Percentiles rank a stretch among this genome's conserved stretches.
phyloP scores from a whole-genome alignment of 2,113 vertebrate genomes.

The Lates calcarifer region DNA sequence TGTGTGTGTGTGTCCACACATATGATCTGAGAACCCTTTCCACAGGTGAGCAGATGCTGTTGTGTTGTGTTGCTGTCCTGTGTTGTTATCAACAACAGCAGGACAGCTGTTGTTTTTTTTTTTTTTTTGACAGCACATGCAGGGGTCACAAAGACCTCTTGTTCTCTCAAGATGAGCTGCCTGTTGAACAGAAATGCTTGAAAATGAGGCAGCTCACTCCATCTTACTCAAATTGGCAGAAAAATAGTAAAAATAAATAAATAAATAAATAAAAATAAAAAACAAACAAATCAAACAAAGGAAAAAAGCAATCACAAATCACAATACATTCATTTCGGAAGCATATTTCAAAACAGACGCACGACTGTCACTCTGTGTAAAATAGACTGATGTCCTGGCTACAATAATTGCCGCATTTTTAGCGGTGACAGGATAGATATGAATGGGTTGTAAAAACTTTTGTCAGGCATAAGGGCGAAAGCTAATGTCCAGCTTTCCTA shows the following conservation, averaged over 20 bases:
- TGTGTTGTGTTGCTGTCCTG: no score
- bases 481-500: neutral
- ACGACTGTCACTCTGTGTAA: neutral
- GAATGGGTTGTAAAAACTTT: neutral
- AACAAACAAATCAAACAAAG: no score
- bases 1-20: constrained; percentile 8
- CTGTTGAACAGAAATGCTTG: neutral
- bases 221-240: no score
- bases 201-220: neutral
- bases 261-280: no score
- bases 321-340: neutral
- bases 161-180: neutral
- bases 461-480: neutral
- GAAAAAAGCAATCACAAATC: neutral
- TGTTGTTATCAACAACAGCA: no score
- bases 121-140: neutral
- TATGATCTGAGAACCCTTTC: constrained; percentile 13
- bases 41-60: constrained; percentile 26
- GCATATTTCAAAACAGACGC: neutral
- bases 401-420: no score
- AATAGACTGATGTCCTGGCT: neutral
- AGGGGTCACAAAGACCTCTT: neutral
- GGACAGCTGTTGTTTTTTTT: no score
- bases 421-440: no score
- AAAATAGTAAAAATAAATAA: no score